These are phyloP conservation scores for Steatornis caripensis DNA, from an alignment of 2,113 vertebrate species.

Conservation along the genomic window DNA sequence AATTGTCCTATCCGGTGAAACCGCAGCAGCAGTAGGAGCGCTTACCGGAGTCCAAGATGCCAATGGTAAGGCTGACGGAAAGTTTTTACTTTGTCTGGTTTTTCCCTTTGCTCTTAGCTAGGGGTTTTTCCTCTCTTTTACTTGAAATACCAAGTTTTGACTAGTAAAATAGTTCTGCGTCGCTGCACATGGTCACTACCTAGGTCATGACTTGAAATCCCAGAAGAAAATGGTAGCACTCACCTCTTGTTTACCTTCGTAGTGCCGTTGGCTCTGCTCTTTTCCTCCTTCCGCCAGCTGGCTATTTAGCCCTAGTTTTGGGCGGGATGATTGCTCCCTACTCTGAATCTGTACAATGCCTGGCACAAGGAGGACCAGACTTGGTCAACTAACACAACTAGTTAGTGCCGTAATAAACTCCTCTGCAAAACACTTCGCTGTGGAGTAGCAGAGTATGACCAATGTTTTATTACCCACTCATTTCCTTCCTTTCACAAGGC, in stretches of 20 bases:
- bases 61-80: conserved; percentile 74
- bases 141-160: fast-evolving
- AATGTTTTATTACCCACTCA: fast-evolving
- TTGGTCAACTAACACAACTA: background rate
- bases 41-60: conserved; percentile 93
- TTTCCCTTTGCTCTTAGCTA: background rate
- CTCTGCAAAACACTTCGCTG: background rate
- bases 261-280: background rate
- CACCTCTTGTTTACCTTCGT: fast-evolving
- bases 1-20: conserved; percentile 95
- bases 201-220: background rate
- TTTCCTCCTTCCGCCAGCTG: background rate
- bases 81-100: fast-evolving
- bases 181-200: fast-evolving
- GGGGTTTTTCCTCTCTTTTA: fast-evolving
- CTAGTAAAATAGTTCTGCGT: background rate
- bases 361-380: background rate
- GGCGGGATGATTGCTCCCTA: background rate
- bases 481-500: background rate
- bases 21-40: conserved; percentile 94
- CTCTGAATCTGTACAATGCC: background rate
- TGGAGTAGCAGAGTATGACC: background rate
- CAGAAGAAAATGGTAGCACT: too few relatives aligned
- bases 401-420: background rate
- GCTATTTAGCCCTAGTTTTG: background rate